A percentile compares a stretch with the other conserved stretches of the same genome.
These are phyloP conservation scores for Acyrthosiphon pisum DNA, from an alignment of 1,140 invertebrate species.

Conservation along the genomic window DNA sequence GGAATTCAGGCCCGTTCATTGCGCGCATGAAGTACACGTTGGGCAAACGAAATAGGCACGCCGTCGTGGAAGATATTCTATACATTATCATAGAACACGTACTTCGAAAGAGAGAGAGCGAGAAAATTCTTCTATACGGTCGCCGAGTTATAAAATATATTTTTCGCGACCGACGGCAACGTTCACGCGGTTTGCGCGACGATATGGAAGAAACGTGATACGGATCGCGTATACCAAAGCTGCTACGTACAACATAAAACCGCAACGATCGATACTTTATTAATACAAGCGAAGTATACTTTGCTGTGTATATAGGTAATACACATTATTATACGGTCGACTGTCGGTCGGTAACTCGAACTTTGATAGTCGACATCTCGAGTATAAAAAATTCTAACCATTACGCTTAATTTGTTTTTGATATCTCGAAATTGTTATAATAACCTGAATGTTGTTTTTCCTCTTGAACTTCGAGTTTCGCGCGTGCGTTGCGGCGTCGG, in stretches of 20 bases:
- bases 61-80: not conserved
- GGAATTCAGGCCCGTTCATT: no score
- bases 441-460: not conserved
- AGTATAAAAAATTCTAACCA: not conserved
- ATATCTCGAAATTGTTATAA: not conserved
- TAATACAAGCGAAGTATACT: not conserved
- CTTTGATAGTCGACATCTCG: not conserved
- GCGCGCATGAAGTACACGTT: not conserved
- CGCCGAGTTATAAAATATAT: not conserved
- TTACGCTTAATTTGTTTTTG: not conserved
- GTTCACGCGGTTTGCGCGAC: not conserved
- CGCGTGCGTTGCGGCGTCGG: no score
- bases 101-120: no score
- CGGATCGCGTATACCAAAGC: no score
- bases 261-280: slow-evolving; percentile 13
- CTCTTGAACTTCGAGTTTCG: not conserved
- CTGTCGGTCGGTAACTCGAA: not conserved
- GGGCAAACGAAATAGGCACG: not conserved
- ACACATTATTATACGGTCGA: not conserved
- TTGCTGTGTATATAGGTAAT: not conserved
- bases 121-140: not conserved
- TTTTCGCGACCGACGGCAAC: not conserved
- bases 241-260: not conserved
- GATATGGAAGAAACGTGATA: not conserved
- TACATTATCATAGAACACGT: not conserved